phyloP scores from a whole-genome alignment of 2,113 vertebrate genomes.

The Sula dactylatra region DNA sequence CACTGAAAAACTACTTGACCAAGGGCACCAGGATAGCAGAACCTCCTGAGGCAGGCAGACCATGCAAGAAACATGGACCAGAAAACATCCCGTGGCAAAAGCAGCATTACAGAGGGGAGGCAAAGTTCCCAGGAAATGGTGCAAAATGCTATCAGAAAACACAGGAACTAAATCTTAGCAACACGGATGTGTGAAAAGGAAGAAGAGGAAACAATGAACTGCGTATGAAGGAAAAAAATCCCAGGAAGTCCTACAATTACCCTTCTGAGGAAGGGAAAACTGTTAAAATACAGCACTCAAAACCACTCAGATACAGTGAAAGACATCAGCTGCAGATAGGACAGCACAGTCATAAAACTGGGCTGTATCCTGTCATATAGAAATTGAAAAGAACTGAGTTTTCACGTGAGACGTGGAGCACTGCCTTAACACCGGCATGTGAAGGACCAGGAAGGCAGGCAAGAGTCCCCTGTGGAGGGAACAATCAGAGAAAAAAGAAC shows the following conservation, averaged over 20 bases:
- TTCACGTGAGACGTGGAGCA: neutral
- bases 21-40: neutral
- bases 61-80: neutral
- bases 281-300: neutral
- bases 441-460: neutral
- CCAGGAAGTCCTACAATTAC: neutral
- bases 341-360: neutral
- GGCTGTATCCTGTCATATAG: neutral
- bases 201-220: neutral
- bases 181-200: neutral
- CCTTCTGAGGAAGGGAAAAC: neutral
- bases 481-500: neutral
- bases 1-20: neutral
- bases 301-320: neutral
- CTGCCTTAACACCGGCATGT: neutral
- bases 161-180: neutral
- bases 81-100: neutral
- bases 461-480: neutral
- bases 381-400: neutral
- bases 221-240: accelerated
- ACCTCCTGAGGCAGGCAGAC: neutral
- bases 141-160: neutral
- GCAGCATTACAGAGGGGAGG: neutral
- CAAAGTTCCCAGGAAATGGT: neutral
- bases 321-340: neutral